Conservation (phyloP, 2,113 vertebrate genomes). For the Anser cygnoides region DNA sequence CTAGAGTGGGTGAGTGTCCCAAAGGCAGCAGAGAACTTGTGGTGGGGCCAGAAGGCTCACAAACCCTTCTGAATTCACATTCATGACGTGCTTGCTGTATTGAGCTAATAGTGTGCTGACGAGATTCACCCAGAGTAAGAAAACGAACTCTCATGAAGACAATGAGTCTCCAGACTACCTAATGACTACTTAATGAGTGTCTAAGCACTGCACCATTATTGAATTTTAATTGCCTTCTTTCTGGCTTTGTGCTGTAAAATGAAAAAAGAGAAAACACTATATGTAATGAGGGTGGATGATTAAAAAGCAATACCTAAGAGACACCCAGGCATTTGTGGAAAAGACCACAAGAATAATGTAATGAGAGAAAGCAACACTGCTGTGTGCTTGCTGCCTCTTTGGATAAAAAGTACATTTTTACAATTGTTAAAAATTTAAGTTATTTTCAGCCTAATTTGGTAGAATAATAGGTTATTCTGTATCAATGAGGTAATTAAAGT, state of each 20-base stretch:
- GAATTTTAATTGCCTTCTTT: slow-evolving; percentile 69
- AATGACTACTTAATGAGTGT: slow-evolving; percentile 68
- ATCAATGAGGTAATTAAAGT: background rate
- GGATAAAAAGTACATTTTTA: background rate
- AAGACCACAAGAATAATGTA: background rate
- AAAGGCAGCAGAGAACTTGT: background rate
- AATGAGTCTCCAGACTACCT: slow-evolving; percentile 51
- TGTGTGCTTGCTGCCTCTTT: background rate
- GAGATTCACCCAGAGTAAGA: background rate
- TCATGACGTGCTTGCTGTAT: accelerated
- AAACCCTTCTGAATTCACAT: background rate
- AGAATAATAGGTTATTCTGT: background rate
- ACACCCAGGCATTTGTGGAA: background rate
- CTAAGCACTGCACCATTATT: slow-evolving; percentile 47
- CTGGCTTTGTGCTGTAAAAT: slow-evolving; percentile 29
- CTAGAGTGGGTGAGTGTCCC: background rate
- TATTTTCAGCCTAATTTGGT: background rate
- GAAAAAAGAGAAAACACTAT: slow-evolving; percentile 13
- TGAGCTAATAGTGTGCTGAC: background rate
- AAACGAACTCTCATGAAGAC: background rate
- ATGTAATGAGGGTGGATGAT: slow-evolving; percentile 34
- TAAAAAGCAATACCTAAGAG: slow-evolving; percentile 41
- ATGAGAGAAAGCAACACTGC: background rate
- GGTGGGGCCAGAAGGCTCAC: background rate
- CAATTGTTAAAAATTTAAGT: background rate